Base-by-base conservation (phyloP, 1,140 invertebrate species). In the Bradysia coprophila region DNA sequence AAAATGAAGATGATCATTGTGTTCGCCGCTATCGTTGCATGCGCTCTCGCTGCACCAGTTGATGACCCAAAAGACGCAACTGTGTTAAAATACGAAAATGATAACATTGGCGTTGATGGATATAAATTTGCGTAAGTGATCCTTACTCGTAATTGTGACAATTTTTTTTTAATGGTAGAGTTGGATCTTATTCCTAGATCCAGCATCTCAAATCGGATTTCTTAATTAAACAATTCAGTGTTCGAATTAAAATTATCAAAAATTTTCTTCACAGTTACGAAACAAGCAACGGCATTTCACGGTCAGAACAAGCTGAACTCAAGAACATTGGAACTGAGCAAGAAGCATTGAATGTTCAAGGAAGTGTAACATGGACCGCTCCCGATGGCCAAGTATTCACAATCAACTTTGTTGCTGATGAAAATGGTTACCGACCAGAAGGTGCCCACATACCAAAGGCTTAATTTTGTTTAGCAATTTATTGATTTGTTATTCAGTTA, bases 401-500 rank as follows among this genome's bases (percentile, higher is more conserved):
- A 2, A 58, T 81, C 10, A 72, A 62, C 31, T 83, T 76, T 55
- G 58, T 69, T 22, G 79, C 80, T 36, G 77, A 81, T 54, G 78
- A 82, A 55, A 77, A 79, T 42, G 81, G 81, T 8, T 84, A 79
- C 68, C 73, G 73, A 42, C 74, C 78, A 10, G 47, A 64, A 43
- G 74, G 73, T 9, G 71, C 59, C 8, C 73, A 76, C 52, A 51
- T 78, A 19, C 56, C 56, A 36, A 36, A 36, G 18, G 33, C 33
- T 5, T 36, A 36, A 36, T n/a, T n/a, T n/a, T n/a, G n/a, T n/a
- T n/a, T n/a, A n/a, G n/a, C n/a, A n/a, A n/a, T n/a, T n/a, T n/a
- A n/a, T n/a, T n/a, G n/a, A n/a, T n/a, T n/a, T n/a, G n/a, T n/a
- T n/a, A n/a, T n/a, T n/a, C n/a, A n/a, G n/a, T n/a, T n/a, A n/a